A percentile compares a stretch with the other conserved stretches of the same genome.
Conservation (phyloP, 2,797 vertebrate genomes). For the Ammospiza maritima region DNA sequence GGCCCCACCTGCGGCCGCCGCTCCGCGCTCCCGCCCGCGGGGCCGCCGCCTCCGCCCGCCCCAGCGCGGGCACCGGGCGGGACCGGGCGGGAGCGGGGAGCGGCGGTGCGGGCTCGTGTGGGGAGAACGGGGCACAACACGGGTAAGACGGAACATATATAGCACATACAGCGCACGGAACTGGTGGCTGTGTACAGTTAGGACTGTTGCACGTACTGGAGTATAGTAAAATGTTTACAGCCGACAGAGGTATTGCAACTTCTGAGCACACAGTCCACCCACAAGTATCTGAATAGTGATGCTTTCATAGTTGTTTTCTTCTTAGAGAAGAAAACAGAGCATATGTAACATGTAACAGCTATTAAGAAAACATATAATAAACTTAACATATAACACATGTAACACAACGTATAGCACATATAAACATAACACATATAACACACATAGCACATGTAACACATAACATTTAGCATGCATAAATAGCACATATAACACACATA, state of each 20-base stretch:
- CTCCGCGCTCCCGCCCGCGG: not conserved
- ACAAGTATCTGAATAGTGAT: too few relatives aligned
- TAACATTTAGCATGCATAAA: too few relatives aligned
- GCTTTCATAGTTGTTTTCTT: too few relatives aligned
- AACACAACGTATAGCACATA: not conserved
- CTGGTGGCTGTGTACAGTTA: too few relatives aligned
- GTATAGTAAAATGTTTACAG: too few relatives aligned
- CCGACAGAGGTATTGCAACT: too few relatives aligned
- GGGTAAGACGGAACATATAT: accelerated
- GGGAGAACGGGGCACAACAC: accelerated
- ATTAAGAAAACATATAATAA: not conserved
- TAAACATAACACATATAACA: too few relatives aligned
- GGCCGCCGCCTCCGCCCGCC: not conserved
- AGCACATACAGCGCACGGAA: not conserved
- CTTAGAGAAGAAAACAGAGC: not conserved
- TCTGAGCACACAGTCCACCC: too few relatives aligned
- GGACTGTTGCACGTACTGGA: too few relatives aligned
- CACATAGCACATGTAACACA: too few relatives aligned
- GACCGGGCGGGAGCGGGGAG: not conserved
- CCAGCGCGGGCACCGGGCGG: not conserved
- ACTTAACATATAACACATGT: too few relatives aligned
- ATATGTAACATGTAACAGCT: not conserved
- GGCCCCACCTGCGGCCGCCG: not conserved
- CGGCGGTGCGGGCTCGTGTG: not conserved
- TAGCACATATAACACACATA: too few relatives aligned